phyloP scores from a whole-genome alignment of 1,140 invertebrate species.

The Helicorthomorpha holstii region DNA sequence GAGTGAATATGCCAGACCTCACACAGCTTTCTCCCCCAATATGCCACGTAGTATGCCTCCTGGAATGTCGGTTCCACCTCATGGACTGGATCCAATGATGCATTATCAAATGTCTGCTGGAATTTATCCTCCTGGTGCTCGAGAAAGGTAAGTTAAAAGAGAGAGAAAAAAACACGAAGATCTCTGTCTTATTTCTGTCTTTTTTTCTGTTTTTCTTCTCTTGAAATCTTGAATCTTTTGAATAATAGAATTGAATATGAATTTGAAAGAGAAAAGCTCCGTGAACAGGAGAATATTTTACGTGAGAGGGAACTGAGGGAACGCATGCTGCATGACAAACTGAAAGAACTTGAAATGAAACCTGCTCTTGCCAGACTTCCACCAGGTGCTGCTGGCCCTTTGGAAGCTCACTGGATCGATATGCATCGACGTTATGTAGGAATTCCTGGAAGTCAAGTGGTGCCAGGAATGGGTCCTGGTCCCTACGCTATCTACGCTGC shows the following conservation, averaged over 20 bases:
- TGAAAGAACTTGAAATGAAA: slow-evolving; percentile 47
- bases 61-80: slow-evolving; percentile 35
- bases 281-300: slow-evolving; percentile 66
- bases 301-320: slow-evolving; percentile 69
- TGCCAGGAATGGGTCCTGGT: neutral
- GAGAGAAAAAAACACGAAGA: neutral
- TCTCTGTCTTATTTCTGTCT: too few relatives aligned
- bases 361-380: neutral
- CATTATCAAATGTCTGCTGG: slow-evolving; percentile 25
- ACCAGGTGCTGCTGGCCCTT: slow-evolving; percentile 33
- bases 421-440: slow-evolving; percentile 49
- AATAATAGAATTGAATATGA: slow-evolving; percentile 47
- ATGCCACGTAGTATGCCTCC: slow-evolving; percentile 25
- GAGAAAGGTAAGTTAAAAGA: slow-evolving; percentile 38
- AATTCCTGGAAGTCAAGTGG: slow-evolving; percentile 11
- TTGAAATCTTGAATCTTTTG: neutral
- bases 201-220: slow-evolving; percentile 1
- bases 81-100: slow-evolving; percentile 28
- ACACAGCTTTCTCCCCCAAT: slow-evolving; percentile 63
- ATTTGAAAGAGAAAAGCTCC: slow-evolving; percentile 61
- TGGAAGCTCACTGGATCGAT: slow-evolving; percentile 84
- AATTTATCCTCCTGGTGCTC: slow-evolving; percentile 33
- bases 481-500: slow-evolving; percentile 20
- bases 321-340: slow-evolving; percentile 57
- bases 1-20: slow-evolving; percentile 67